A percentile compares a stretch with the other conserved stretches of the same genome.
These are phyloP conservation scores for Karalla daura DNA, from an alignment of 2,797 vertebrate genomes.

Conservation along the genomic window DNA sequence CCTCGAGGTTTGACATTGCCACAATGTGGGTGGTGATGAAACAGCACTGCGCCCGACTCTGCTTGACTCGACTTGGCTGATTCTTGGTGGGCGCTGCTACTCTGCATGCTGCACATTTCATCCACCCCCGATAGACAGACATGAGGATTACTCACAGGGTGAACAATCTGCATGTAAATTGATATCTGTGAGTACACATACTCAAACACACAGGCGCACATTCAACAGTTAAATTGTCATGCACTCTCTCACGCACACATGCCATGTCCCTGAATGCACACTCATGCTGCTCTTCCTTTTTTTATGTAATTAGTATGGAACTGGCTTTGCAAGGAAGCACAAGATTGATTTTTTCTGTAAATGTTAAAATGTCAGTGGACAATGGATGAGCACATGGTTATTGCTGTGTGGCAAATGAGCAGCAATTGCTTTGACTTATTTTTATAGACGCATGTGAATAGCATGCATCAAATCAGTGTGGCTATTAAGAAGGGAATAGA, in stretches of 20 bases:
- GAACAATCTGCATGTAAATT: slow-evolving; percentile 73
- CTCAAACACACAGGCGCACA: slow-evolving; percentile 28
- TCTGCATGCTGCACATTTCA: slow-evolving; percentile 73
- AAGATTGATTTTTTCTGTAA: slow-evolving; percentile 6
- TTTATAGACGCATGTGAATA: slow-evolving; percentile 13
- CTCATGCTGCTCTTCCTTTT: background rate
- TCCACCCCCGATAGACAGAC: slow-evolving; percentile 72
- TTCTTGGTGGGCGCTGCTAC: slow-evolving; percentile 69
- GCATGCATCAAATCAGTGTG: slow-evolving; percentile 12
- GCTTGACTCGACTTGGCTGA: slow-evolving; percentile 70
- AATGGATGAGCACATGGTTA: background rate
- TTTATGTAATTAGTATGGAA: slow-evolving; percentile 9
- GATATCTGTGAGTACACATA: slow-evolving; percentile 58
- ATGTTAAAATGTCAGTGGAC: slow-evolving; percentile 19
- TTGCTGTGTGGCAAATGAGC: slow-evolving; percentile 36
- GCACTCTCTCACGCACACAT: background rate
- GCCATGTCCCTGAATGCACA: background rate
- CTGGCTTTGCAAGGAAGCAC: background rate
- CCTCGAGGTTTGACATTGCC: slow-evolving; percentile 79
- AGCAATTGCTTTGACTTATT: slow-evolving; percentile 61
- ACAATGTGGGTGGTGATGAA: slow-evolving; percentile 83
- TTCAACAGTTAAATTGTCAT: slow-evolving; percentile 48
- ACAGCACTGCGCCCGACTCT: slow-evolving; percentile 72
- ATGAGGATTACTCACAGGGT: slow-evolving; percentile 69
- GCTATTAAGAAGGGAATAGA: background rate